Base-by-base conservation (phyloP, 2,113 vertebrate genomes). In the Ondatra zibethicus region DNA sequence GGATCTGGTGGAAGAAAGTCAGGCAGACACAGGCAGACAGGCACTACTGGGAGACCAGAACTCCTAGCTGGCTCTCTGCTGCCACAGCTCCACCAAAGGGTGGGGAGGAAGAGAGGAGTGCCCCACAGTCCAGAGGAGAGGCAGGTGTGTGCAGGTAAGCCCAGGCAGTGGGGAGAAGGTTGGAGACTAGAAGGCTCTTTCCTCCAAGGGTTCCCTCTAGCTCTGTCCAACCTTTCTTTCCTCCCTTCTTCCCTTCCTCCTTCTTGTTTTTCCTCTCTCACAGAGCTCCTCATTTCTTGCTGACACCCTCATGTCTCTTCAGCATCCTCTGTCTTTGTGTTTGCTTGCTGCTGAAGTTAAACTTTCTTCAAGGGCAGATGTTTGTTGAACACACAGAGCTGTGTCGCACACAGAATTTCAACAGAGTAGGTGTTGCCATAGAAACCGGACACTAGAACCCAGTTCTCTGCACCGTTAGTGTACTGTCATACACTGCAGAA, bases 91-190 rank as follows among this genome's bases (percentile, higher is more conserved):
- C 89, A 80, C 92, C 9, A 52, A 65, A 50, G 94, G 94, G 97
- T 90, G 96, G 96, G 92, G 96, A 96, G 97, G 97, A 97, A 95
- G 93, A 94, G 92, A 97, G 96, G 97, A 95, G 88, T 89, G 92
- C 82, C 89, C 97, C 96, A 47, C 85, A 97, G 96, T 98, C 92
- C 98, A 98, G 98, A 98, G 98, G 97, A 98, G 96, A 98, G 98
- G 97, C 98, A 98, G 98, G 98, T 98, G 98, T 97, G 50, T 89
- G 55, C 98, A 99, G 98, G 98, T 99, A 99, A 99, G 98, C 95
- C 81, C 96, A 31, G 96, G 0, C 31, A 45, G 36, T 13, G 27
- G 76, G 92, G 66, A 91, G 88, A 76, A 16, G 91, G 33, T 75
- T 1, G 50, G 14, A 70, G 31, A 23, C 58, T 39, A 31, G 80